Evolutionary conservation across 1,140 invertebrate species (phyloP).

Genomic region (Tribolium madens): DNA sequence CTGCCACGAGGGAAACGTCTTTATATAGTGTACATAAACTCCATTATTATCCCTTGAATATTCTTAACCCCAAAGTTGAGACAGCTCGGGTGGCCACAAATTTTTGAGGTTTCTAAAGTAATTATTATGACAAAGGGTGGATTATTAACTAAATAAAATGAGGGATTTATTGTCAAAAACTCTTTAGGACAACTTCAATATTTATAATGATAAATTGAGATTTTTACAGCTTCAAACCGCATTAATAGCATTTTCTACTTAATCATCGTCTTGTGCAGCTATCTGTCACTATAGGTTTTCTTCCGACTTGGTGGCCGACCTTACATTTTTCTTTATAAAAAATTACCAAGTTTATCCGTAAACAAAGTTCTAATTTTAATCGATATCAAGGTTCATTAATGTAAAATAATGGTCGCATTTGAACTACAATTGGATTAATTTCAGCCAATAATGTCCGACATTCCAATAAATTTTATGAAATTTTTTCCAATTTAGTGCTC

Average conservation of each 20-base stretch:
- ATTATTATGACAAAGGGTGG: too few species aligned
- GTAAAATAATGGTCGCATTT: background rate
- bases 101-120: background rate
- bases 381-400: too few species aligned
- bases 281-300: conserved; percentile 1
- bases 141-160: too few species aligned
- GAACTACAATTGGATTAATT: background rate
- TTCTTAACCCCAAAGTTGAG: background rate
- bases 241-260: conserved; percentile 16
- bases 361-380: too few species aligned
- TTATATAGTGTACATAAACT: conserved; percentile 6
- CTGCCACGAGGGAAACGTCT: conserved; percentile 27
- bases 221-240: background rate
- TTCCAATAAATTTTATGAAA: background rate
- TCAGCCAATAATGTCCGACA: background rate
- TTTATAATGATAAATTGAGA: conserved; percentile 18
- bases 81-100: background rate
- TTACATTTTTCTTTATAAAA: background rate
- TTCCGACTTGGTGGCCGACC: background rate
- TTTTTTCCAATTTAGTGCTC: background rate
- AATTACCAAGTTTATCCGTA: too few species aligned
- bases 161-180: background rate
- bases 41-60: conserved; percentile 1
- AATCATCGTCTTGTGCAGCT: conserved; percentile 19
- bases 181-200: background rate